Conservation (phyloP, 1,140 invertebrate species). For the Leptopilina clavipes region DNA sequence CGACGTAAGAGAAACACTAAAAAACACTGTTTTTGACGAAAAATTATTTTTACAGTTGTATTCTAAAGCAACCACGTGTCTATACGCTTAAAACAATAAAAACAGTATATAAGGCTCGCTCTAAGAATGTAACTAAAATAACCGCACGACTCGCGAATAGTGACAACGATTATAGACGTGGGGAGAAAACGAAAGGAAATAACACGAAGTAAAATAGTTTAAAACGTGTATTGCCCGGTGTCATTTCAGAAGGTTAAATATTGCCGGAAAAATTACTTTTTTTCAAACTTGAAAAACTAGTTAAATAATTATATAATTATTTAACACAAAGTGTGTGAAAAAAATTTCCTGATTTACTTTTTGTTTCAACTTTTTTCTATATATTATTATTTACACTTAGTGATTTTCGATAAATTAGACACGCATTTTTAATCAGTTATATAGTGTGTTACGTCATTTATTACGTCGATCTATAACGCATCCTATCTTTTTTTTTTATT, state of each 20-base stretch:
- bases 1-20: not conserved
- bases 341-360: too few relatives aligned
- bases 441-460: too few relatives aligned
- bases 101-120: not conserved
- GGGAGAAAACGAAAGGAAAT: conserved; percentile 32
- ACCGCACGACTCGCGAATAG: conserved; percentile 15
- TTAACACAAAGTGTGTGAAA: too few relatives aligned
- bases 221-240: not conserved
- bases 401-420: too few relatives aligned
- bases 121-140: conserved; percentile 23
- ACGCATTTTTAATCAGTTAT: too few relatives aligned
- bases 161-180: not conserved
- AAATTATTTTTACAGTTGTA: not conserved
- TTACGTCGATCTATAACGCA: too few relatives aligned
- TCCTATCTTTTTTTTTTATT: too few relatives aligned
- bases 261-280: not conserved
- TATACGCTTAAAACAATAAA: not conserved
- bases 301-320: too few relatives aligned
- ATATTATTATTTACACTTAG: not conserved
- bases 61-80: conserved; percentile 17
- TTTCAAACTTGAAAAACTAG: not conserved
- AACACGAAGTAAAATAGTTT: not conserved
- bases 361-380: too few relatives aligned
- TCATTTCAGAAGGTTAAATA: not conserved
- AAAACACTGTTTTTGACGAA: not conserved